These are phyloP conservation scores for Rhizoglyphus robini DNA, from an alignment of 1,140 invertebrate genomes.

Conservation along the genomic window DNA sequence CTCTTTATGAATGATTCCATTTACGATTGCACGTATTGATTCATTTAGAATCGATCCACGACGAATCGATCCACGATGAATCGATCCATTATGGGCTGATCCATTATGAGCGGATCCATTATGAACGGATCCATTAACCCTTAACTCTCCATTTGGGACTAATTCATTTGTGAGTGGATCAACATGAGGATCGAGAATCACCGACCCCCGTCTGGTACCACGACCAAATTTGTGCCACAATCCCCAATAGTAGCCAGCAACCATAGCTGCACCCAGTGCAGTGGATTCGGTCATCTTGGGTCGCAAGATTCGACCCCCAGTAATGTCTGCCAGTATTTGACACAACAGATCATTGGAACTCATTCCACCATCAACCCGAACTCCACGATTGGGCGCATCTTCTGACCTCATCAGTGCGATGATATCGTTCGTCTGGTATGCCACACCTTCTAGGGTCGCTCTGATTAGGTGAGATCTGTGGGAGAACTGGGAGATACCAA, in stretches of 20 bases:
- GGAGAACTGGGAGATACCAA: slow-evolving; percentile 84
- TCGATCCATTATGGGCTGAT: too few relatives aligned
- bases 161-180: too few relatives aligned
- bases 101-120: too few relatives aligned
- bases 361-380: slow-evolving; percentile 74
- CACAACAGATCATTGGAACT: slow-evolving; percentile 75
- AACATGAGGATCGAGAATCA: too few relatives aligned
- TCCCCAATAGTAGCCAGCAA: slow-evolving; percentile 64
- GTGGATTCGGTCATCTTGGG: slow-evolving; percentile 76
- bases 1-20: too few relatives aligned
- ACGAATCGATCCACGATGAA: too few relatives aligned
- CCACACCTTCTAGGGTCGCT: slow-evolving; percentile 83
- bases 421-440: slow-evolving; percentile 73
- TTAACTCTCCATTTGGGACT: too few relatives aligned
- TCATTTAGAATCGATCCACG: too few relatives aligned
- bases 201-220: background rate
- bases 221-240: slow-evolving; percentile 36
- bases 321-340: slow-evolving; percentile 84
- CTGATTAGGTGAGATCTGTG: slow-evolving; percentile 81
- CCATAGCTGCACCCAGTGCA: slow-evolving; percentile 75
- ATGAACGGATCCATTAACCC: too few relatives aligned
- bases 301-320: slow-evolving; percentile 66
- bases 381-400: background rate
- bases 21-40: too few relatives aligned
- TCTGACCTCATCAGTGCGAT: slow-evolving; percentile 15